These are phyloP conservation scores for Oxyruncus cristatus DNA, from an alignment of 2,113 vertebrate species.

Conservation along the genomic window DNA sequence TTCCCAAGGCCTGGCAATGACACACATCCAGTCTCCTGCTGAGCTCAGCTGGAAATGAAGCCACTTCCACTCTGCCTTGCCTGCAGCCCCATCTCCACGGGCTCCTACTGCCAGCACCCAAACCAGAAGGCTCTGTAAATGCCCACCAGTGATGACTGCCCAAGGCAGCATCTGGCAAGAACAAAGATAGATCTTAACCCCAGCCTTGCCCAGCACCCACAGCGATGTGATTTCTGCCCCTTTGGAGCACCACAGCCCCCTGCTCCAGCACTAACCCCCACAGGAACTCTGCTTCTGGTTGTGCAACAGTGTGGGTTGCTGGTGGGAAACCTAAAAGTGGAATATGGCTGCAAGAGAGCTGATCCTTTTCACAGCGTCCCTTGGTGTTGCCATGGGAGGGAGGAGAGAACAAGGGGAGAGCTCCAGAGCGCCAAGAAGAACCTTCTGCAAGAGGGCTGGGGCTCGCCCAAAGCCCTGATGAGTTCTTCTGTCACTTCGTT, in stretches of 20 bases:
- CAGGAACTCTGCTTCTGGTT: not conserved
- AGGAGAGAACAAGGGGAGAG: not conserved
- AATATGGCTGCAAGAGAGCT: not conserved
- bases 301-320: not conserved
- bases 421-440: not conserved
- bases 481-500: conserved; percentile 33
- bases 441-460: conserved; percentile 27
- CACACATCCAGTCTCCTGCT: not conserved
- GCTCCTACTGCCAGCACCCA: not conserved
- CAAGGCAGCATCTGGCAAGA: not conserved
- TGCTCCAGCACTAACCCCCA: not conserved
- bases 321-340: not conserved
- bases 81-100: not conserved
- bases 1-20: not conserved
- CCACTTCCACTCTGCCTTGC: not conserved
- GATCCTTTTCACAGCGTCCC: not conserved
- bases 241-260: not conserved
- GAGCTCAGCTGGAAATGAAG: not conserved
- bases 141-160: not conserved
- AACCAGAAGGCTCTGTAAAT: not conserved
- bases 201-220: not conserved
- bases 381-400: not conserved
- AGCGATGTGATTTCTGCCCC: not conserved
- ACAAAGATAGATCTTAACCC: not conserved
- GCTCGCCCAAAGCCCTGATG: not conserved